Base-by-base conservation (phyloP, 1,140 invertebrate species). In the Oryctes rhinoceros region DNA sequence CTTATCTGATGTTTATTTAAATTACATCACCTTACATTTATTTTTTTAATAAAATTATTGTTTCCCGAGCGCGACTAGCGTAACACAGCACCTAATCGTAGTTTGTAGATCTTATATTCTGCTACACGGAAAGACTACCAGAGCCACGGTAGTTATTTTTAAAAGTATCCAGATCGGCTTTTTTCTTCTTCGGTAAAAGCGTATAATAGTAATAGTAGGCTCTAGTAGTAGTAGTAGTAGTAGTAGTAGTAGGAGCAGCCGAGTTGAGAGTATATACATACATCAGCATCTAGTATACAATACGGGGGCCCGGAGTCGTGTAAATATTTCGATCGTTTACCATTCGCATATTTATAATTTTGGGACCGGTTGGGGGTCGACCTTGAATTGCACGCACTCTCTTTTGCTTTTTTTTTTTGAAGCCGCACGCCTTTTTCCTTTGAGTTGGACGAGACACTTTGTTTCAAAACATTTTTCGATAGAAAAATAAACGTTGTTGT, bases 21-120 rank as follows among this genome's bases (percentile, higher is more conserved):
- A 76, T 71, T 71, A 71, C 75, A 76, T 76, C 75, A 49, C 47
- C 18, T 47, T 76, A 37, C 75, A 47, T 76, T 76, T 47, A 47
- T 76, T 76, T 76, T 76, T 76, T 76, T 47, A 76, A 76, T 76
- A 76, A 76, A 74, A 76, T 49, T 76, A 76, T 76, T 44, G 75
- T 76, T 44, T 76, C 75, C 65, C 24, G 35, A 4, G 9, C 20
- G 65, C 65, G 11, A 24, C 18, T 71, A 71, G 53, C 18, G 15
- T 59, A 18, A 59, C 18, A 24, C 20, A 71, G 65, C 35, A 71
- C 13, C 39, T 44, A 44, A 44, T 44, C 39, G 39, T 44, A 44
- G 39, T 53, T 10, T 44, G 39, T 10, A 44, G 39, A 44, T 44
- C 39, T 5, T 44, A 44, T 10, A 10, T 5, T 44, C 39, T 30